These are phyloP conservation scores for Hyalella azteca DNA, from an alignment of 2,888 invertebrate species.

Conservation along the genomic window DNA sequence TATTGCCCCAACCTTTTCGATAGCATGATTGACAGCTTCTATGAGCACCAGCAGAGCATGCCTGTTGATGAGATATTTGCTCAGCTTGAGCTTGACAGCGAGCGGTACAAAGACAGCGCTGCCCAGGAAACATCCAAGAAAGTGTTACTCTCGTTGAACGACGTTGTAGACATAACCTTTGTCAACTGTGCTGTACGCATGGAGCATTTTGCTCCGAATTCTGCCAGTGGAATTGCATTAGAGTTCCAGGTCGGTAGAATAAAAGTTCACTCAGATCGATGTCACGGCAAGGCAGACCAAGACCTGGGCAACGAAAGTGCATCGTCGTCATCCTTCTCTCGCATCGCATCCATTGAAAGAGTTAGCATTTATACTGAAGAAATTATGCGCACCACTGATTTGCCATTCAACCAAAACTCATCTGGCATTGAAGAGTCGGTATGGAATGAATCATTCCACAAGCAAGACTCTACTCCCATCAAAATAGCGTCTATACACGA, in stretches of 20 bases:
- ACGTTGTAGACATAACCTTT: not conserved
- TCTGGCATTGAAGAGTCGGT: not conserved
- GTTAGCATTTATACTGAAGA: constrained; percentile 15
- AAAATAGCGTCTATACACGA: not conserved
- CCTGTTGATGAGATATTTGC: constrained; percentile 6
- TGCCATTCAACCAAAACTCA: not conserved
- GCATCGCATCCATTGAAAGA: not conserved
- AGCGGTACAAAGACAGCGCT: not conserved
- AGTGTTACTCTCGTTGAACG: not conserved
- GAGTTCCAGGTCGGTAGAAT: constrained; percentile 19
- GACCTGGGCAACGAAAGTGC: not conserved
- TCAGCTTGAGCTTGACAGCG: not conserved
- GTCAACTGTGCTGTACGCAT: constrained; percentile 4
- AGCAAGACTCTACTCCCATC: constrained; percentile 23
- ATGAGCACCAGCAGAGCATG: constrained; percentile 32
- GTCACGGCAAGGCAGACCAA: constrained; percentile 8
- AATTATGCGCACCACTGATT: constrained; percentile 5
- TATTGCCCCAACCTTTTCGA: constrained; percentile 12
- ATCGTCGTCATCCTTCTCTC: not conserved
- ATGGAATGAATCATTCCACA: constrained; percentile 22
- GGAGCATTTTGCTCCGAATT: constrained; percentile 21
- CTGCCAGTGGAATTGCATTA: constrained; percentile 20
- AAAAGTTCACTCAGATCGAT: not conserved
- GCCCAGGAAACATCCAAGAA: constrained; percentile 14
- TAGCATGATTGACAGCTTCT: constrained; percentile 32